Percentiles rank a stretch among this genome's conserved stretches.
These are phyloP conservation scores for Macrophya alboannulata DNA, from an alignment of 2,888 invertebrate genomes.

Conservation along the genomic window DNA sequence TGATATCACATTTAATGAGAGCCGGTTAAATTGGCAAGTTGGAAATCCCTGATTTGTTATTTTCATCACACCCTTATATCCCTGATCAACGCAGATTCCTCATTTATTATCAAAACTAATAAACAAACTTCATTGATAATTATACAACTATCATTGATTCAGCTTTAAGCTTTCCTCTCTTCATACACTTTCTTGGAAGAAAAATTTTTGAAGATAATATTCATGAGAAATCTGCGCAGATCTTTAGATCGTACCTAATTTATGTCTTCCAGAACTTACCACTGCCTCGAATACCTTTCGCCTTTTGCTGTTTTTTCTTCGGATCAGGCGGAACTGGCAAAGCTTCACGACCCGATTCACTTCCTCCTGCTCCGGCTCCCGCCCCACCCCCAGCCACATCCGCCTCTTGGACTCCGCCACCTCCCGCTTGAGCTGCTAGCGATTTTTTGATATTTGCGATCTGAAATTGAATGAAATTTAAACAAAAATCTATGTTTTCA, in stretches of 20 bases:
- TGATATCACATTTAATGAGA: not conserved
- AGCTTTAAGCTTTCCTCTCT: not conserved
- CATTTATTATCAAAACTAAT: not conserved
- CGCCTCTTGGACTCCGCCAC: conserved; percentile 85
- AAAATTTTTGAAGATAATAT: not conserved
- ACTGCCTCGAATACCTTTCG: conserved; percentile 85
- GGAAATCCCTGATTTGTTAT: conserved; percentile 34
- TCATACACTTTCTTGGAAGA: not conserved
- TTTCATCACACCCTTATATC: conserved; percentile 6
- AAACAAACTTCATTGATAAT: not conserved
- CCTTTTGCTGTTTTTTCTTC: conserved; percentile 84
- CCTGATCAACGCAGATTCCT: conserved; percentile 10
- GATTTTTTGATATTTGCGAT: conserved; percentile 94
- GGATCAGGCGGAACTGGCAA: conserved; percentile 77
- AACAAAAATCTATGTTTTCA: not conserved
- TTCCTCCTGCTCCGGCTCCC: conserved; percentile 84
- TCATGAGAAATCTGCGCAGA: conserved; percentile 14
- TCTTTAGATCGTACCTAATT: conserved; percentile 58
- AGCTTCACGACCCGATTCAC: conserved; percentile 82
- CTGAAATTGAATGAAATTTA: conserved; percentile 80
- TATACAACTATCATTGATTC: not conserved
- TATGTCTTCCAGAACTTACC: conserved; percentile 86
- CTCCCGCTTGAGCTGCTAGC: conserved; percentile 88
- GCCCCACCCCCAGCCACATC: conserved; percentile 93
- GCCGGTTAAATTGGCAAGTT: not conserved